Conservation (phyloP, 2,113 vertebrate species). For the Ophthalmotilapia sp. region DNA sequence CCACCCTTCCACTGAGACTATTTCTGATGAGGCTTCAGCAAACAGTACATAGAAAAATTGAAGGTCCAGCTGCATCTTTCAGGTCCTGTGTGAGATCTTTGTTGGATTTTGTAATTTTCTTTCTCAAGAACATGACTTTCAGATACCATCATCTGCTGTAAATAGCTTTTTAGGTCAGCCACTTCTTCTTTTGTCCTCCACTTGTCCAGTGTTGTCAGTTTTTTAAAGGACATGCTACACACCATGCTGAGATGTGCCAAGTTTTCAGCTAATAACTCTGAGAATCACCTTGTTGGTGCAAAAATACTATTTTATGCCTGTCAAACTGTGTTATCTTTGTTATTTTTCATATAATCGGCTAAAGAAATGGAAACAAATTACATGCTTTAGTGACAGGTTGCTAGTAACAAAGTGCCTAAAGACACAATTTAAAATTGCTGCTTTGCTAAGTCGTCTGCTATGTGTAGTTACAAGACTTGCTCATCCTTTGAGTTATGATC, state of each 20-base stretch:
- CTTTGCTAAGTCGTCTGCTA: not conserved
- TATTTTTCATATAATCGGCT: not conserved
- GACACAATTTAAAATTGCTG: not conserved
- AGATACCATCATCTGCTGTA: not conserved
- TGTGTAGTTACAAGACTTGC: not conserved
- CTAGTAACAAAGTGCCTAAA: not conserved
- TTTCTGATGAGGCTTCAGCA: not conserved
- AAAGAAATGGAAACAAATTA: not conserved
- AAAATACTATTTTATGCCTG: not conserved
- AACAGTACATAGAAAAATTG: not conserved
- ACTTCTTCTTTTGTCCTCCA: not conserved
- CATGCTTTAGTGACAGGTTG: not conserved
- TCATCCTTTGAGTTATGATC: not conserved
- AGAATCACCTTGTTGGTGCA: not conserved
- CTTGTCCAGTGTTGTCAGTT: not conserved
- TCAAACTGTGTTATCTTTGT: not conserved
- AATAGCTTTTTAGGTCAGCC: not conserved
- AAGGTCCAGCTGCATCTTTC: not conserved
- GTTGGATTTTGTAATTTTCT: not conserved
- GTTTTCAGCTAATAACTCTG: not conserved
- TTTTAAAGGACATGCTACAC: not conserved
- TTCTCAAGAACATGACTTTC: not conserved
- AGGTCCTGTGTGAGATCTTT: not conserved
- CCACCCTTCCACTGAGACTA: not conserved
- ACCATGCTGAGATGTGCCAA: not conserved